Percentiles rank a stretch among this genome's conserved stretches.
phyloP scores from a whole-genome alignment of 2,797 vertebrate genomes.

The Heteromormyrus szaboi region DNA sequence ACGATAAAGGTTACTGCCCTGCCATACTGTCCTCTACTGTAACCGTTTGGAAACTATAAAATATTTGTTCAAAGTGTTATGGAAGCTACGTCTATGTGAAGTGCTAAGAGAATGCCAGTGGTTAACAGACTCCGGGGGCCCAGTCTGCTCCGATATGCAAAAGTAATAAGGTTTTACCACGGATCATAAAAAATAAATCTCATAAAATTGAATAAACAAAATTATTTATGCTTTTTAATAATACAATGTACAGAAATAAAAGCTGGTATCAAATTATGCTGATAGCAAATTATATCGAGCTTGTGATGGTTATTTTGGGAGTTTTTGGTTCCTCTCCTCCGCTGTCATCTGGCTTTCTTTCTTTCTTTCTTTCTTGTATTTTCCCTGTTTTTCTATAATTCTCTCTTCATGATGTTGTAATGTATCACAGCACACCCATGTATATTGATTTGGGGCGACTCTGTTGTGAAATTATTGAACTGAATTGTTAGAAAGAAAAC shows the following conservation, averaged over 20 bases:
- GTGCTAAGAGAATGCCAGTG: not conserved
- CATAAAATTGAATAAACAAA: not conserved
- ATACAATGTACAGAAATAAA: not conserved
- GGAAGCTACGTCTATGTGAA: not conserved
- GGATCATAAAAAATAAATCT: not conserved
- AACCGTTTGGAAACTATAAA: not conserved
- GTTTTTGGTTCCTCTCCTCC: not conserved
- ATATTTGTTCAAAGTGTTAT: not conserved
- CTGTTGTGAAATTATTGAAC: not conserved
- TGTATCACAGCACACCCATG: not conserved
- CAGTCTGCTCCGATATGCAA: not conserved
- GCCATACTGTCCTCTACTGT: not conserved
- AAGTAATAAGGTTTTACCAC: not conserved
- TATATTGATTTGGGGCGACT: not conserved
- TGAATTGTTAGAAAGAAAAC: not conserved
- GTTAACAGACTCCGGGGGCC: not conserved
- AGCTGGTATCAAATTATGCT: not conserved
- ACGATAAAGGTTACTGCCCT: not conserved
- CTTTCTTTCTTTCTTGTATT: not conserved
- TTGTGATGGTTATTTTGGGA: not conserved
- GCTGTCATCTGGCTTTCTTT: not conserved
- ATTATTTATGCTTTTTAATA: not conserved
- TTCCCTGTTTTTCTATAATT: not conserved
- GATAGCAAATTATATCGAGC: not conserved
- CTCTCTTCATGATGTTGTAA: not conserved